Conservation (phyloP, 2,888 invertebrate species). For the Linnaemya tessellans region DNA sequence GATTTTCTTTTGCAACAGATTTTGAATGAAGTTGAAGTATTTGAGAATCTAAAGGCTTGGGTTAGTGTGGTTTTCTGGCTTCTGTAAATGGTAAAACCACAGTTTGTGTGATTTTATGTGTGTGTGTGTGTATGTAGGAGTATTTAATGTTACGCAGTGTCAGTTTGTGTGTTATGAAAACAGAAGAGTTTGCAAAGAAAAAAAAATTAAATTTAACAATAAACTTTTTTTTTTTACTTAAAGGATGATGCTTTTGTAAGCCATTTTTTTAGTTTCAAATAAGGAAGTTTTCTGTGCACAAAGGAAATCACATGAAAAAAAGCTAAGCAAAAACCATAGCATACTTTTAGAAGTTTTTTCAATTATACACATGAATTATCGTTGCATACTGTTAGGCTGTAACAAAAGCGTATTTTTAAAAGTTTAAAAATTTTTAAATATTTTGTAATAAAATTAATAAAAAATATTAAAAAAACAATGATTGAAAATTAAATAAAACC, state of each 20-base stretch:
- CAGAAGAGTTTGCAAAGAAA: background rate
- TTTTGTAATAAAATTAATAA: no score
- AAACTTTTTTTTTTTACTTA: background rate
- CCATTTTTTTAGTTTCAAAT: background rate
- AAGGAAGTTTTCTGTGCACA: background rate
- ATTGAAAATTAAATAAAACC: no score
- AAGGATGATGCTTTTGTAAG: background rate
- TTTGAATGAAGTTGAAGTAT: background rate
- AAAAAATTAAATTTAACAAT: background rate
- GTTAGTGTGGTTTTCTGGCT: background rate
- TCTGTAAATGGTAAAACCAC: background rate
- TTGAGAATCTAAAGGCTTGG: no score
- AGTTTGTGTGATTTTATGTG: conserved; percentile 1
- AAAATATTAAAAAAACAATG: no score
- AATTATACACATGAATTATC: background rate
- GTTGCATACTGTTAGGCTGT: background rate
- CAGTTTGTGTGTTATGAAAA: background rate
- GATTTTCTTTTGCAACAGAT: background rate
- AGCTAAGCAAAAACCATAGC: background rate
- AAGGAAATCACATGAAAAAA: background rate
- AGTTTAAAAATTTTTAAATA: no score
- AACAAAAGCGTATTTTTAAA: background rate
- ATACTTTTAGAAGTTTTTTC: background rate
- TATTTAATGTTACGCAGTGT: conserved; percentile 1
- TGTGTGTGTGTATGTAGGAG: background rate